Evolutionary conservation across 2,888 invertebrate genomes (phyloP).

Genomic region (Trissolcus japonicus): DNA sequence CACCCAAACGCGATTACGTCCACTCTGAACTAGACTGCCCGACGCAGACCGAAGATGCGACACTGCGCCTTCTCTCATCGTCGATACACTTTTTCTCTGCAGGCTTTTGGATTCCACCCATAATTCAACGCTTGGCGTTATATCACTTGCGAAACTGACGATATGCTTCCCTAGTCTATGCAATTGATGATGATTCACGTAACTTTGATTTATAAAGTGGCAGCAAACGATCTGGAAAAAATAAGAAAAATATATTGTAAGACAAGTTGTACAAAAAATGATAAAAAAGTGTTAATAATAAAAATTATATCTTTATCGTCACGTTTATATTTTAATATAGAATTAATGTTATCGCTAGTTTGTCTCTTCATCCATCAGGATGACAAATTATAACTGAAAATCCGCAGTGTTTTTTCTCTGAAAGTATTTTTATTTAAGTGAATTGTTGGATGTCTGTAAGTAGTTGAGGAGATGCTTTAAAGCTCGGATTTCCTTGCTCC

Average conservation of each 20-base stretch:
- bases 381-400: too few species aligned
- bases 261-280: too few species aligned
- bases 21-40: constrained; percentile 19
- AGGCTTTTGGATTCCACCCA: constrained; percentile 5
- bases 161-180: constrained; percentile 4
- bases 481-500: constrained; percentile 25
- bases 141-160: constrained; percentile 24
- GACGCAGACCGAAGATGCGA: constrained; percentile 11
- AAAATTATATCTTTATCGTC: too few species aligned
- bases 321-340: too few species aligned
- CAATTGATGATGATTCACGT: constrained; percentile 5
- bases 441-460: constrained; percentile 12
- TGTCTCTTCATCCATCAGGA: too few species aligned
- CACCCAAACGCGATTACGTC: constrained; percentile 60
- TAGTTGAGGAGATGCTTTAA: constrained; percentile 22
- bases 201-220: constrained; percentile 11
- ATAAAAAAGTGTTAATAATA: too few species aligned
- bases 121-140: constrained; percentile 15
- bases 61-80: constrained; percentile 33
- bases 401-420: too few species aligned
- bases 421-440: not conserved
- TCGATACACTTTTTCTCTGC: constrained; percentile 21
- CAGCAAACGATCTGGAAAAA: too few species aligned
- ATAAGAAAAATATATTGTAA: too few species aligned
- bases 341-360: too few species aligned